phyloP scores from a whole-genome alignment of 1,140 invertebrate genomes.

The Diorhabda sublineata region DNA sequence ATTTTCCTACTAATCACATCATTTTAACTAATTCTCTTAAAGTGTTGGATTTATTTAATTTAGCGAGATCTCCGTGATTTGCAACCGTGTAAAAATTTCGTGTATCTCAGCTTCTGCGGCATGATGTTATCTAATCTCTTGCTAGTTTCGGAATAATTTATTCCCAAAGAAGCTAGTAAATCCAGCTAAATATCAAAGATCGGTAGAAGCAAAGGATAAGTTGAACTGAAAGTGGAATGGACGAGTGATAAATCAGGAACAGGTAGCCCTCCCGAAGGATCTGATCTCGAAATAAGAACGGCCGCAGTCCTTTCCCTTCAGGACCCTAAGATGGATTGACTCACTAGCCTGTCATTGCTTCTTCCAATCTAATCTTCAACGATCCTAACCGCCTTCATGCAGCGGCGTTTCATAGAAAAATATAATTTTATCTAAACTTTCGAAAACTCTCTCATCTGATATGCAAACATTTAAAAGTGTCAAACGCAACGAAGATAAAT shows the following conservation, averaged over 20 bases:
- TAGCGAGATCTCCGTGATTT: background rate
- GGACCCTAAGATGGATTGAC: conserved; percentile 36
- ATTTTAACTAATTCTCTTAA: background rate
- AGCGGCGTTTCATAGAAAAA: background rate
- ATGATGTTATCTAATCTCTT: conserved; percentile 10
- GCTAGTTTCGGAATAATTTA: conserved; percentile 38
- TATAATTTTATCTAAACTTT: background rate
- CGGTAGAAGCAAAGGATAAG: conserved; percentile 43
- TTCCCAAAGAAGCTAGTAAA: conserved; percentile 38
- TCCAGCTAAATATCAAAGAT: conserved; percentile 45
- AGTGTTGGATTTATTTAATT: conserved; percentile 1
- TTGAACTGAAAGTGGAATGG: conserved; percentile 42
- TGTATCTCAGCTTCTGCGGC: background rate
- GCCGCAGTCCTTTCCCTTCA: conserved; percentile 33
- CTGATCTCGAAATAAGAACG: conserved; percentile 31
- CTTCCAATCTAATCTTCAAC: conserved; percentile 31
- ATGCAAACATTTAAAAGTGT: too few relatives aligned
- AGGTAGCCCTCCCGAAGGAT: conserved; percentile 44
- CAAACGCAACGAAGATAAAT: too few relatives aligned
- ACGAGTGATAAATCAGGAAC: conserved; percentile 47
- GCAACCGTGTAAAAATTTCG: background rate
- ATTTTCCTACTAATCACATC: too few relatives aligned
- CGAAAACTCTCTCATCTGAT: background rate
- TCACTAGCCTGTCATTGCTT: conserved; percentile 36
- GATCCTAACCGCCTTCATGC: conserved; percentile 7